phyloP scores from a whole-genome alignment of 2,113 vertebrate genomes.

The Calidris pygmaea region DNA sequence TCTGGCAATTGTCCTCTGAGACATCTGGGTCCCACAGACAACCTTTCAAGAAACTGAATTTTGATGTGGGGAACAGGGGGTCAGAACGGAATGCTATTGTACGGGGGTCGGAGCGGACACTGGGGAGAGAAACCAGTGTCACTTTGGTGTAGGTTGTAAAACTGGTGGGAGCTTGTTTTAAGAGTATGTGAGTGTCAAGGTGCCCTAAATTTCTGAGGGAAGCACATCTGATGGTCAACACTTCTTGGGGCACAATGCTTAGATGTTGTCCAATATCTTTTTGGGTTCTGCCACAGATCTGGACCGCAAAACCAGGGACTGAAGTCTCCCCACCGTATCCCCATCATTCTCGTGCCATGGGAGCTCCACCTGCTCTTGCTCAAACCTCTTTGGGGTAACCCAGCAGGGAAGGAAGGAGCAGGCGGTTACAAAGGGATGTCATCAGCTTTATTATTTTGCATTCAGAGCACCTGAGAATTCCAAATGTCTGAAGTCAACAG shows the following conservation, averaged over 20 bases:
- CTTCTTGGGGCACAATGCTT: neutral
- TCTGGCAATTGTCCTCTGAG: neutral
- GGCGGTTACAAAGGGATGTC: neutral
- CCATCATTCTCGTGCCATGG: fast-evolving
- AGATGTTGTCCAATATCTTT: neutral
- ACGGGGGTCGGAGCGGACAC: fast-evolving
- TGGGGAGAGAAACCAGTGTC: neutral
- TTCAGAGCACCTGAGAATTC: neutral
- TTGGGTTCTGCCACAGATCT: neutral
- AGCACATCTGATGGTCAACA: neutral
- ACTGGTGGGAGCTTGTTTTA: neutral
- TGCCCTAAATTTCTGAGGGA: neutral
- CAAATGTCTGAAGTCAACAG: neutral
- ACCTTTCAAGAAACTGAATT: neutral
- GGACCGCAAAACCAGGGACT: neutral
- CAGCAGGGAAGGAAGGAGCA: neutral
- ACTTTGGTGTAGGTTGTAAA: neutral
- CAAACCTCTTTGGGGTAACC: neutral
- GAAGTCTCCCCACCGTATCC: fast-evolving
- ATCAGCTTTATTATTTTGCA: neutral
- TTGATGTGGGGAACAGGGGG: too few species aligned
- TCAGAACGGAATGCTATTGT: neutral
- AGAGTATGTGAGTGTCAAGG: neutral
- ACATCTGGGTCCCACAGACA: neutral
- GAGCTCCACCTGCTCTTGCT: neutral